phyloP scores from a whole-genome alignment of 2,113 vertebrate genomes.

The Bagarius yarrelli region DNA sequence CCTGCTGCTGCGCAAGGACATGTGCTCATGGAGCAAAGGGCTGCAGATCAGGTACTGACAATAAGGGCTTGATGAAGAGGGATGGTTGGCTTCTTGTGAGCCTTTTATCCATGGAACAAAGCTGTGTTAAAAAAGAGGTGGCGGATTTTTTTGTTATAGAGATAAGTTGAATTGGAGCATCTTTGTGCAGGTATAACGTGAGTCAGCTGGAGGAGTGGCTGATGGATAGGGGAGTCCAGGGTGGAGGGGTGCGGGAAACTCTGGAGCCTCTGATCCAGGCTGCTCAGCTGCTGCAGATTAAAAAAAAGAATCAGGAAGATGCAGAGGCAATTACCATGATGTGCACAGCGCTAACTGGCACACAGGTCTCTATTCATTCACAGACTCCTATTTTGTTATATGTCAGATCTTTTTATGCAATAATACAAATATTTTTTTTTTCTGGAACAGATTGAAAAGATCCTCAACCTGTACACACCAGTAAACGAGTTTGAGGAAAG shows the following conservation, averaged over 20 bases:
- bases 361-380: conserved; percentile 74
- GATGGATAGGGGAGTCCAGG: conserved; percentile 82
- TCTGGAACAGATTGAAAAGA: conserved; percentile 85
- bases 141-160: neutral
- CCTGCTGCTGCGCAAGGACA: conserved; percentile 93
- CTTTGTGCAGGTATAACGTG: conserved; percentile 78
- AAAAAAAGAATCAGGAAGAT: conserved; percentile 93
- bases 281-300: conserved; percentile 92
- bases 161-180: neutral
- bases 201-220: conserved; percentile 98
- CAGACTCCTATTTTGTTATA: neutral
- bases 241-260: conserved; percentile 86
- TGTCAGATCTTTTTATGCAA: neutral
- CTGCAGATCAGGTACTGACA: conserved; percentile 90
- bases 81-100: neutral
- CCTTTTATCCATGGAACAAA: neutral
- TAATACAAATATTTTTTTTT: conserved; percentile 33
- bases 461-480: conserved; percentile 94
- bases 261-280: conserved; percentile 94
- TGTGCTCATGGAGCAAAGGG: conserved; percentile 98
- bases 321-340: conserved; percentile 89
- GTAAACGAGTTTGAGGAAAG: conserved; percentile 98
- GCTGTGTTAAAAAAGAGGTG: neutral
- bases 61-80: neutral
- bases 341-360: conserved; percentile 85